These are phyloP conservation scores for Colletes gigas DNA, from an alignment of 1,140 invertebrate genomes.

Conservation along the genomic window DNA sequence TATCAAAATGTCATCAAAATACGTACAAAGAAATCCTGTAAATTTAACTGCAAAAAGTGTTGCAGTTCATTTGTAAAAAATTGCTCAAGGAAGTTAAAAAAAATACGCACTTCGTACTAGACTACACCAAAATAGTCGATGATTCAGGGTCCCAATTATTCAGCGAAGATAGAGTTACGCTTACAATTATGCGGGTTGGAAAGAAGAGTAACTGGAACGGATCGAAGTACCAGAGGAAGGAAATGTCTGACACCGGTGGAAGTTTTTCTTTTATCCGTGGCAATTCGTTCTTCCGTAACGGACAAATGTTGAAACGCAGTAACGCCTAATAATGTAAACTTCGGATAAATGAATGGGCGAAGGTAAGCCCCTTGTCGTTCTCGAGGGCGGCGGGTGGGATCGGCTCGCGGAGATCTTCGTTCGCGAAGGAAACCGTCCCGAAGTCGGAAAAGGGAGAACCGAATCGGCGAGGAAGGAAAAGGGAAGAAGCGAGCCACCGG, in stretches of 20 bases:
- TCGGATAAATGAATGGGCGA: constrained; percentile 66
- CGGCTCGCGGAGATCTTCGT: constrained; percentile 8
- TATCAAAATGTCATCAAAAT: no score
- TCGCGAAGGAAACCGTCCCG: constrained; percentile 6
- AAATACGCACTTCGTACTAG: no score
- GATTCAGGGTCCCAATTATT: no score
- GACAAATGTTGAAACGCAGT: constrained; percentile 72
- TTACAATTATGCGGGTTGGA: neutral
- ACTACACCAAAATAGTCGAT: no score
- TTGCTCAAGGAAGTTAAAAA: no score
- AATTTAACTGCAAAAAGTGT: no score
- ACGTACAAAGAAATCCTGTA: no score
- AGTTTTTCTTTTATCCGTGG: constrained; percentile 50
- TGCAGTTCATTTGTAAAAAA: no score
- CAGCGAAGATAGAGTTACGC: neutral
- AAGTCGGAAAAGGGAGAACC: constrained; percentile 21
- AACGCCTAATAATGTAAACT: constrained; percentile 77
- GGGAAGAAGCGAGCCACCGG: constrained; percentile 45
- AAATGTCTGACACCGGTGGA: neutral
- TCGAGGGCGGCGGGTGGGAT: constrained; percentile 17
- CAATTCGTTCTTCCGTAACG: constrained; percentile 73
- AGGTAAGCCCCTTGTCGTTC: constrained; percentile 57
- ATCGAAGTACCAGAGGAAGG: neutral
- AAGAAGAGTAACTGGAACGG: neutral
- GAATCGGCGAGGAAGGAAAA: constrained; percentile 28